Conservation (phyloP, 2,797 vertebrate species). For the Helicolenus hilgendorfi region DNA sequence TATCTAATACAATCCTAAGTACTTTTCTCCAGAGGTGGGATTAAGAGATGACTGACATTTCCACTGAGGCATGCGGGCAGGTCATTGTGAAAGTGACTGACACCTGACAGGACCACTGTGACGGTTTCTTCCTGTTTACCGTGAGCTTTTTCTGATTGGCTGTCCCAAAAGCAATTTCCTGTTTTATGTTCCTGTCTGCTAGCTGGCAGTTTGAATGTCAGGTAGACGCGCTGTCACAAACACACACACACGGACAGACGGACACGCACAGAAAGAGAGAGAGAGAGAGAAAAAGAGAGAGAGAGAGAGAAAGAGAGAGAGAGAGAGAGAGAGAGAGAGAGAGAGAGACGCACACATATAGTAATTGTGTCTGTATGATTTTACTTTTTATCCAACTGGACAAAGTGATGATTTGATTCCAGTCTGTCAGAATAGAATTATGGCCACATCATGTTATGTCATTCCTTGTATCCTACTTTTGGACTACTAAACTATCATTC, state of each 20-base stretch:
- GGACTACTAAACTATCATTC: background rate
- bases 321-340: conserved; percentile 1
- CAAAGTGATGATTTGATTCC: conserved; percentile 1
- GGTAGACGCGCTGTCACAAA: conserved; percentile 69
- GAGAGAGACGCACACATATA: background rate
- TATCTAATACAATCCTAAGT: conserved; percentile 33
- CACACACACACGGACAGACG: background rate
- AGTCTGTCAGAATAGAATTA: background rate
- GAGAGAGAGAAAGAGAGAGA: background rate
- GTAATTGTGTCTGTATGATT: background rate
- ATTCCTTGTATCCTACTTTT: background rate
- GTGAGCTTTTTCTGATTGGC: conserved; percentile 85
- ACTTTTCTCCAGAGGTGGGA: conserved; percentile 57
- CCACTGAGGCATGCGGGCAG: conserved; percentile 70
- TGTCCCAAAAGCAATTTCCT: conserved; percentile 89
- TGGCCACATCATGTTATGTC: background rate
- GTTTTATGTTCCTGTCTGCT: conserved; percentile 85
- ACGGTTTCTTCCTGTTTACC: conserved; percentile 83
- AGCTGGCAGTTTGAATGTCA: conserved; percentile 82
- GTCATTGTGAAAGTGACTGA: conserved; percentile 85
- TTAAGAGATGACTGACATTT: conserved; percentile 77
- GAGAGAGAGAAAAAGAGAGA: background rate
- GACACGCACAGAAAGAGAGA: background rate
- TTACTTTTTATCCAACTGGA: background rate
- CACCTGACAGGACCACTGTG: conserved; percentile 84